Percentiles rank a stretch among this genome's conserved stretches.
These are phyloP conservation scores for Tupaia chinensis DNA, from an alignment of 2,113 vertebrate species.

Conservation along the genomic window DNA sequence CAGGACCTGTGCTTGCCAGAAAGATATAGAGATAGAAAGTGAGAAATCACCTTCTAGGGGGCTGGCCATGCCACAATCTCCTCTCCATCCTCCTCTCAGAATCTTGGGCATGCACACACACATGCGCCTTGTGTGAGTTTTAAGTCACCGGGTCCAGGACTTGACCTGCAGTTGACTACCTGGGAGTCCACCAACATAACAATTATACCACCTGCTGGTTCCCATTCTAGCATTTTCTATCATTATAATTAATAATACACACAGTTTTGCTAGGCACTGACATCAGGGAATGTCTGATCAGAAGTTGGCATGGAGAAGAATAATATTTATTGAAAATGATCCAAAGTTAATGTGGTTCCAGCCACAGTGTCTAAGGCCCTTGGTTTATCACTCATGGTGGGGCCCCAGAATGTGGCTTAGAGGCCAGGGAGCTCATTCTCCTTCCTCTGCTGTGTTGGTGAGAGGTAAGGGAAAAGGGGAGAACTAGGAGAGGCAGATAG, in stretches of 20 bases:
- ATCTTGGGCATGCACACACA: too few species aligned
- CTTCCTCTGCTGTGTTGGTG: background rate
- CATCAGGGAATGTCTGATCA: background rate
- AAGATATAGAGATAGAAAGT: too few species aligned
- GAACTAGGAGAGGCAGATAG: background rate
- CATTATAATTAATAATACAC: background rate
- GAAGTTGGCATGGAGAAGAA: background rate
- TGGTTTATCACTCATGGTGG: background rate
- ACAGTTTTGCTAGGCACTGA: background rate
- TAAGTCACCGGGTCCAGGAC: too few species aligned
- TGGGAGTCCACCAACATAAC: too few species aligned
- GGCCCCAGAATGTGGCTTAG: background rate
- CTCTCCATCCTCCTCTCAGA: too few species aligned
- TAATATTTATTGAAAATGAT: background rate
- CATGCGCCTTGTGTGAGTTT: too few species aligned
- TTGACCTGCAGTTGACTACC: too few species aligned
- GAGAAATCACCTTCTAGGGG: too few species aligned
- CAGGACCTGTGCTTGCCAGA: background rate
- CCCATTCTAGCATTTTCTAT: background rate
- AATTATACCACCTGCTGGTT: too few species aligned
- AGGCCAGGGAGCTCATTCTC: background rate
- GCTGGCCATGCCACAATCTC: too few species aligned
- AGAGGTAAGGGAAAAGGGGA: background rate
- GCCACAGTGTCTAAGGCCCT: background rate
- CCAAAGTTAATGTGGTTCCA: background rate